Evolutionary conservation across 2,888 invertebrate genomes (phyloP), one percentile per base, ranked within the genome.

Genomic region (Archips crataeganus): DNA sequence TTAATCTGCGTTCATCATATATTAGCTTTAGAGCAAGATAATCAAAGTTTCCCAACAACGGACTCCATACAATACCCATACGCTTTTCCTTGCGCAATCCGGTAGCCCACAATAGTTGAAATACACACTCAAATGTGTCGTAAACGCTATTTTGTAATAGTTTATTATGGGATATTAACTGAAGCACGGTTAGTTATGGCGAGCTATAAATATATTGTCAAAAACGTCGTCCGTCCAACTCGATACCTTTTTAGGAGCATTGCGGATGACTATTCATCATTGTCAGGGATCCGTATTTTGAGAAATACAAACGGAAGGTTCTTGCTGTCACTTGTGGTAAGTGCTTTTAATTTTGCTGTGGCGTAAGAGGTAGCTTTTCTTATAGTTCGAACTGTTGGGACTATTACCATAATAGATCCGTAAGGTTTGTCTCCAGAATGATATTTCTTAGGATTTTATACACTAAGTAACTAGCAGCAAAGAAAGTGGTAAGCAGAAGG

Each of bases 181-280:
- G 63, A 70, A 54, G 74, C 60, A 69, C 39, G 68, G 67, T 73
- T 68, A 65, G 64, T 69, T 74, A 74, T 74, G 74, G 65, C 54
- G 51, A 32, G 65, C 65, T 70, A 70, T 74, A 74, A 74, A 74
- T 74, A 70, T 39, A 70, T 74, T 74, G 74, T 74, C 69, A 65
- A 69, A 70, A 73, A 42, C 34, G 47, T 34, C 67, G 69, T 69
- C 51, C 51, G 61, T 49, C 59, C 63, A 32, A 64, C 54, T 47
- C 45, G 65, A 51, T 67, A 49, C 63, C 63, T 64, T 69, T 73
- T 73, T 64, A 68, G 59, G 68, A 67, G 72, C 47, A 57, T 63
- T 73, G 68, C 73, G 57, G 15, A 69, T 69, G 68, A 63, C 15
- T 39, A 15, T 69, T 64, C 51, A 54, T 73, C 68, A 64, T 36